These are phyloP conservation scores for Manis pentadactyla DNA, from an alignment of 2,797 vertebrate genomes.

Conservation along the genomic window DNA sequence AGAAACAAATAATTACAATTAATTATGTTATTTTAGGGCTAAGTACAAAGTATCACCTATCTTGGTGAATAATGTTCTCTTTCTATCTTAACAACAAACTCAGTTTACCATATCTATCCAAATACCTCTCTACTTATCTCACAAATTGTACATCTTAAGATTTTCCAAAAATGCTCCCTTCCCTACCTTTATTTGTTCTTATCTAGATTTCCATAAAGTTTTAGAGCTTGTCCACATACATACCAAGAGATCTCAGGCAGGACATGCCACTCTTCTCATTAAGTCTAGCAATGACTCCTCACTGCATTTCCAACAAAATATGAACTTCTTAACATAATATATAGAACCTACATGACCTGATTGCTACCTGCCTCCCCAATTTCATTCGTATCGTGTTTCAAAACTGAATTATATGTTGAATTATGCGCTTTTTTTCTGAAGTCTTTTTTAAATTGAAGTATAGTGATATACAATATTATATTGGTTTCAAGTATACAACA, in stretches of 20 bases:
- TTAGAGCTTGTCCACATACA: neutral
- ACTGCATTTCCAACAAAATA: neutral
- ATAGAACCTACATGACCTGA: neutral
- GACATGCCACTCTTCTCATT: neutral
- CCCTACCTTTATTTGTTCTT: neutral
- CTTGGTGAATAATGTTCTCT: neutral
- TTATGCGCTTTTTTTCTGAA: neutral
- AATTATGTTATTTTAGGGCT: neutral
- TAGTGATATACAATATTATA: too few species aligned
- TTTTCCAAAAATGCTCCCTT: neutral
- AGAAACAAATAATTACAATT: neutral
- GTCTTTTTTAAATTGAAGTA: too few species aligned
- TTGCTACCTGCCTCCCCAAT: neutral
- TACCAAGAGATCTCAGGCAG: neutral
- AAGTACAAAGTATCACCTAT: neutral
- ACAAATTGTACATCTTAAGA: neutral
- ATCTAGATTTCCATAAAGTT: neutral
- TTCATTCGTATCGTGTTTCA: neutral
- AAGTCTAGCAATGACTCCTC: neutral
- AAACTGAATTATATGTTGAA: neutral
- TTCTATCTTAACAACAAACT: neutral
- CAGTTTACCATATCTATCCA: neutral
- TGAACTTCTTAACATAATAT: neutral
- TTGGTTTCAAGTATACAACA: too few species aligned
- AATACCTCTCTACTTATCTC: neutral